Evolutionary conservation across 2,888 invertebrate species (phyloP).

Genomic region (Diplolepis rosae): DNA sequence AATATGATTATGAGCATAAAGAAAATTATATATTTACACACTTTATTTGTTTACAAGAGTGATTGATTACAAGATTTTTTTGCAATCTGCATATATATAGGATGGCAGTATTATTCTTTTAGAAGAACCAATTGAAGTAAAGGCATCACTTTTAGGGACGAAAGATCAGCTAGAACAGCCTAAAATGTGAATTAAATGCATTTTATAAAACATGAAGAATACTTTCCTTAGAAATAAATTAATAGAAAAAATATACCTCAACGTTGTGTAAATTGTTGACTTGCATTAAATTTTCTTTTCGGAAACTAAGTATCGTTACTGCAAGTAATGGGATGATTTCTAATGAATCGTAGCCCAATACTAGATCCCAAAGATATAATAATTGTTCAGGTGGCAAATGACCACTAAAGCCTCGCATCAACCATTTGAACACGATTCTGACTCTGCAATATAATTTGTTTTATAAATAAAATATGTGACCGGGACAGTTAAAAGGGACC

Average conservation of each 20-base stretch:
- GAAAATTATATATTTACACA: not conserved
- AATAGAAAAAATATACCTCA: constrained; percentile 74
- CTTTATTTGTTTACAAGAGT: not conserved
- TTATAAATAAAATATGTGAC: not conserved
- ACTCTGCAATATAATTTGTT: constrained; percentile 78
- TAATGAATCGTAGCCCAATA: constrained; percentile 93
- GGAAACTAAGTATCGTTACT: constrained; percentile 87
- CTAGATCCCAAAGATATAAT: constrained; percentile 92
- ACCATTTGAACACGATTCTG: constrained; percentile 95
- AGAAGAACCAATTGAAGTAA: constrained; percentile 87
- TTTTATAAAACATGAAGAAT: no score
- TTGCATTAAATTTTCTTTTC: constrained; percentile 89
- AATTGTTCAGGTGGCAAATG: constrained; percentile 94
- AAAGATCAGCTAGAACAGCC: constrained; percentile 90
- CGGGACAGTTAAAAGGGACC: no score
- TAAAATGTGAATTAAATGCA: constrained; percentile 63
- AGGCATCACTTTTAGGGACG: constrained; percentile 90
- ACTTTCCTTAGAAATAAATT: no score
- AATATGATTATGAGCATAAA: no score
- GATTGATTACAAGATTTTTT: not conserved
- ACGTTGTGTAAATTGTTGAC: constrained; percentile 85
- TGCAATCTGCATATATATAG: not conserved
- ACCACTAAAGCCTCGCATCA: constrained; percentile 97
- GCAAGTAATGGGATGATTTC: constrained; percentile 92
- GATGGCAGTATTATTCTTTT: constrained; percentile 75